Base-by-base conservation (phyloP, 2,888 invertebrate species). In the Ecliptopera silaceata region DNA sequence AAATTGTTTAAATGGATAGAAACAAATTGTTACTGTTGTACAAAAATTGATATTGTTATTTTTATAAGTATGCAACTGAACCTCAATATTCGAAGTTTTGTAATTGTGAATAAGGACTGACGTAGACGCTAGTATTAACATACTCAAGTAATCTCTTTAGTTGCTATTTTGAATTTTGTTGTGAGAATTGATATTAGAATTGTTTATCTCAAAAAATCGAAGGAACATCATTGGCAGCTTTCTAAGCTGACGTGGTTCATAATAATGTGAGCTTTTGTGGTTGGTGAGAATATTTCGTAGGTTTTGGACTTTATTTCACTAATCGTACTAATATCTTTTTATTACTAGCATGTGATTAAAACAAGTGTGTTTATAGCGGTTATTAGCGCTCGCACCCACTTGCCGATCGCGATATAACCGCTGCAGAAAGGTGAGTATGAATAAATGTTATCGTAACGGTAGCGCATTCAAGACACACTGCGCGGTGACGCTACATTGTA, bases 1-100 rank as follows among this genome's bases (percentile, higher is more conserved):
- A 78, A 74, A 76, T 79, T 73, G 65, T 73, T 72, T 69, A 15
- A 64, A 69, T 75, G 87, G 80, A 75, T 88, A 82, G 89, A 90
- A 90, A 89, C 90, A 90, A 82, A 89, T 90, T 90, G 86, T 90
- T 90, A 90, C 90, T 90, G 90, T 89, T 84, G 70, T 72, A 69
- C 71, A 64, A 68, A 36, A 36, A 74, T 70, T 76, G 71, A 75
- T 70, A 77, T 77, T 79, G 77, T 88, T 87, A 86, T 88, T 88
- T 89, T 88, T 88, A 74, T 77, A 65, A 54, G 53, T 50, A 82
- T 72, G 76, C 78, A 80, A 81, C 79, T 75, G 73, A 79, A 87
- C 84, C 84, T 86, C 83, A 79, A 79, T 77, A 81, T 76, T 77
- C 70, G 71, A 79, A 77, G 75, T 79, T 80, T 82, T 80, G 74